Percentiles rank a stretch among this genome's conserved stretches.
These are phyloP conservation scores for Stichodactyla mertensii DNA, from an alignment of 64 coral and sea anemone genomes.

Conservation along the genomic window DNA sequence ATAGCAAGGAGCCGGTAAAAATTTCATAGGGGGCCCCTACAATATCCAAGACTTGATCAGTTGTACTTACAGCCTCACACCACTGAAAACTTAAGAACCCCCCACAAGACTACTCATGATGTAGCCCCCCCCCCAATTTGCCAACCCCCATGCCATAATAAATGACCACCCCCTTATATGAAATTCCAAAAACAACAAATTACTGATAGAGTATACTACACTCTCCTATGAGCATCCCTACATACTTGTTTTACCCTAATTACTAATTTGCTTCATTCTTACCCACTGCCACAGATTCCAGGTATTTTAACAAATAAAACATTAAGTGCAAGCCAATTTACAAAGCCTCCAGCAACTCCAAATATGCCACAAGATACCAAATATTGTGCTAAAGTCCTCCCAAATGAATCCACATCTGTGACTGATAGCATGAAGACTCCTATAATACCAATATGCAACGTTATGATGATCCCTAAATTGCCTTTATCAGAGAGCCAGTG, in stretches of 20 bases:
- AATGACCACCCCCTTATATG: not conserved
- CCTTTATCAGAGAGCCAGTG: constrained; percentile 36
- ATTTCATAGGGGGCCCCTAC: no score
- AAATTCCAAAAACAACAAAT: not conserved
- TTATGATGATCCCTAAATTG: constrained; percentile 40
- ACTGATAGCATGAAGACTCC: constrained; percentile 66
- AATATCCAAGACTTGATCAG: no score
- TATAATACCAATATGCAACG: constrained; percentile 57
- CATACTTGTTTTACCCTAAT: no score
- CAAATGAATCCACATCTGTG: constrained; percentile 15
- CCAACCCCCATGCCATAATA: no score
- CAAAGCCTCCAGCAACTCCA: constrained; percentile 72
- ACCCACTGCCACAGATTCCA: constrained; percentile 69
- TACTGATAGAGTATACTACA: not conserved
- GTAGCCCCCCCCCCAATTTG: no score
- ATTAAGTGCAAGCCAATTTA: constrained; percentile 61
- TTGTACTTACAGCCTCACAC: no score
- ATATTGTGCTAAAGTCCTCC: constrained; percentile 57
- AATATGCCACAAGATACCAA: constrained; percentile 85
- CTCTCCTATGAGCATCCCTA: no score
- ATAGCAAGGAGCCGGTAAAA: no score
- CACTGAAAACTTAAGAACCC: no score
- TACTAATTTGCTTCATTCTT: constrained; percentile 4
- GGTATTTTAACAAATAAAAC: constrained; percentile 60
- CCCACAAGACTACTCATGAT: no score